Evolutionary conservation across 2,113 vertebrate genomes (phyloP), one percentile per base, ranked within the genome.

Genomic region (Halcyon malimbica): DNA sequence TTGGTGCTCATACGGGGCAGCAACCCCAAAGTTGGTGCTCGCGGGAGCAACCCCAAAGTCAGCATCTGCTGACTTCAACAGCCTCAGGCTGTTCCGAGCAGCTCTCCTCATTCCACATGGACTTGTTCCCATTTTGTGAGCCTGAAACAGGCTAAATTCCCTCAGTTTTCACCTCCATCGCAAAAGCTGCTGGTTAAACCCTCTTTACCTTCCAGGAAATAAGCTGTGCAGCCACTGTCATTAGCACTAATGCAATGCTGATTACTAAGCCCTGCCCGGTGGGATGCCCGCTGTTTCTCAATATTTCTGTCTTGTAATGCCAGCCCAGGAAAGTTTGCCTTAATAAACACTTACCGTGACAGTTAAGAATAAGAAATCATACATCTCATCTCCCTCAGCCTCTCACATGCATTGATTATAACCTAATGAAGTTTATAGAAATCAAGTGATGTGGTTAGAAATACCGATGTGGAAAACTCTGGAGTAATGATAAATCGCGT

Each of bases 1-100:
- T 4, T 0, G 2, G 15, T 5, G n/a, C 39, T 41, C 6, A 0
- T 2, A 13, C 0, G 0, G 5, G 21, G 10, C 50, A 20, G 50
- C 3, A 4, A 12, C 25, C 17, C 33, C 33, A 2, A 1, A 35
- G 35, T 35, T 35, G 35, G 35, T 13, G 3, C 28, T 50, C 23
- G 28, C 16, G 28, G 44, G 31, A 8, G 37, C 42, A 44, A n/a
- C 33, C 44, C 37, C 44, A 5, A 16, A 54, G 28, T 18, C 35
- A 35, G 1, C 13, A 9, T 33, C n/a, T 29, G 6, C 64, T 13
- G 39, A 23, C 62, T 20, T 18, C 1, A 0, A 6, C 6, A 69
- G 4, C 54, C 70, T 5, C 14, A 21, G n/a, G 53, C 26, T 53
- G 60, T 24, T 35, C 9, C 35, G 5, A 11, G 33, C 53, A 6